These are phyloP conservation scores for Aselliscus stoliczkanus DNA, from an alignment of 2,797 vertebrate genomes.

Conservation along the genomic window DNA sequence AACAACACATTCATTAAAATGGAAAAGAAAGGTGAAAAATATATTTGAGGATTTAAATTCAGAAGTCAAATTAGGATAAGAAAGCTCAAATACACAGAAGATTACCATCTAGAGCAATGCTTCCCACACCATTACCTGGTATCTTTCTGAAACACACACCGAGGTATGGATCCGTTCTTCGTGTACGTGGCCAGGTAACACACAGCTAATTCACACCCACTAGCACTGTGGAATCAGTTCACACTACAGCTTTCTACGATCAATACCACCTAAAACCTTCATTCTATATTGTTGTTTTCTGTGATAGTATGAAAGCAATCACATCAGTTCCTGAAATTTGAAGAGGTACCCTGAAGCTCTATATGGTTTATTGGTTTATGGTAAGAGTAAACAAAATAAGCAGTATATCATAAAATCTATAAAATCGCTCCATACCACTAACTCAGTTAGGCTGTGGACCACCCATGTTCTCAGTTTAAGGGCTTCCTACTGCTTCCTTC, in stretches of 20 bases:
- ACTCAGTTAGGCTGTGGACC: background rate
- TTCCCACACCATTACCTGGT: background rate
- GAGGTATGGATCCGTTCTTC: background rate
- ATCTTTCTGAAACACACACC: background rate
- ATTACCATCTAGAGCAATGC: background rate
- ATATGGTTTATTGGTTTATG: background rate
- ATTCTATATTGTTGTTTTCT: background rate
- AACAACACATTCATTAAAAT: conserved; percentile 19
- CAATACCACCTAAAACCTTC: background rate
- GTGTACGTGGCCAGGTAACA: background rate
- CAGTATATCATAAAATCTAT: background rate
- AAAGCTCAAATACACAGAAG: background rate
- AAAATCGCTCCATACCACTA: background rate
- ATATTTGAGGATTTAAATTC: conserved; percentile 18
- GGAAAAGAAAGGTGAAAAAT: conserved; percentile 7
- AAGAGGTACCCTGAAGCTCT: background rate
- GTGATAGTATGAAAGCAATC: background rate
- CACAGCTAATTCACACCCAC: background rate
- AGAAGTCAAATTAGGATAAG: background rate
- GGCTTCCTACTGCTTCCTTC: background rate
- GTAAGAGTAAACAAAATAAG: background rate
- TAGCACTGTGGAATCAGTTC: background rate
- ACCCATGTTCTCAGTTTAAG: background rate
- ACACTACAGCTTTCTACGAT: background rate
- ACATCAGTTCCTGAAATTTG: background rate